phyloP scores from a whole-genome alignment of 2,888 invertebrate species.

The Cryptus viduatorius region DNA sequence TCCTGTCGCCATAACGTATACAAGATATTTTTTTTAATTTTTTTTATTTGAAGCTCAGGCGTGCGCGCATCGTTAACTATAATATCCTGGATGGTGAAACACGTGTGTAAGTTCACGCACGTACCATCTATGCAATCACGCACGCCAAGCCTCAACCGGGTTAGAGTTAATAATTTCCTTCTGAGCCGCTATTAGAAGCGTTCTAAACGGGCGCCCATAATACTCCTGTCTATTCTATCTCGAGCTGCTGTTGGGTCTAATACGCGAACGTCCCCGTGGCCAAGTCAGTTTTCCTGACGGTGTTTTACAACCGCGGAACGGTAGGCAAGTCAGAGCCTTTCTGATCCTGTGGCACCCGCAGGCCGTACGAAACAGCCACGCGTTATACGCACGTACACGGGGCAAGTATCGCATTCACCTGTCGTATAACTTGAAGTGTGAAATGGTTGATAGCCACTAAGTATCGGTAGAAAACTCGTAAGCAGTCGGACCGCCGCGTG shows the following conservation, averaged over 20 bases:
- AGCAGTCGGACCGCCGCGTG: constrained; percentile 35
- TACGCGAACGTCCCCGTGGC: constrained; percentile 32
- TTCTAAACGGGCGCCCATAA: constrained; percentile 58
- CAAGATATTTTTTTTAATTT: constrained; percentile 12
- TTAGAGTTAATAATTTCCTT: constrained; percentile 67
- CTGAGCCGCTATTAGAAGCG: constrained; percentile 62
- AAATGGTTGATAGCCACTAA: constrained; percentile 65
- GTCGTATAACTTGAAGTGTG: constrained; percentile 66
- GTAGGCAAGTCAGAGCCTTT: constrained; percentile 31
- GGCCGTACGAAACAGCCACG: constrained; percentile 13
- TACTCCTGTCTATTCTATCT: constrained; percentile 44
- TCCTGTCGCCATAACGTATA: constrained; percentile 59
- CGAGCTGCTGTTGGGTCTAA: constrained; percentile 35
- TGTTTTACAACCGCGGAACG: constrained; percentile 54
- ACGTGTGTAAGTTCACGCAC: neutral
- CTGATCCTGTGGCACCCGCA: constrained; percentile 36
- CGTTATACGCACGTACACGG: constrained; percentile 18
- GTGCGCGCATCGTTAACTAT: constrained; percentile 56
- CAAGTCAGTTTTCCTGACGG: constrained; percentile 36
- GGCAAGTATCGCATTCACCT: constrained; percentile 44
- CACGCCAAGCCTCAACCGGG: constrained; percentile 37
- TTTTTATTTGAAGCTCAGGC: constrained; percentile 8
- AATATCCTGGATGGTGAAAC: constrained; percentile 45
- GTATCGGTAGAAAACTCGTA: constrained; percentile 49
- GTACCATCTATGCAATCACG: constrained; percentile 18